Conservation (phyloP, 2,888 invertebrate species). For the Hyalella azteca region DNA sequence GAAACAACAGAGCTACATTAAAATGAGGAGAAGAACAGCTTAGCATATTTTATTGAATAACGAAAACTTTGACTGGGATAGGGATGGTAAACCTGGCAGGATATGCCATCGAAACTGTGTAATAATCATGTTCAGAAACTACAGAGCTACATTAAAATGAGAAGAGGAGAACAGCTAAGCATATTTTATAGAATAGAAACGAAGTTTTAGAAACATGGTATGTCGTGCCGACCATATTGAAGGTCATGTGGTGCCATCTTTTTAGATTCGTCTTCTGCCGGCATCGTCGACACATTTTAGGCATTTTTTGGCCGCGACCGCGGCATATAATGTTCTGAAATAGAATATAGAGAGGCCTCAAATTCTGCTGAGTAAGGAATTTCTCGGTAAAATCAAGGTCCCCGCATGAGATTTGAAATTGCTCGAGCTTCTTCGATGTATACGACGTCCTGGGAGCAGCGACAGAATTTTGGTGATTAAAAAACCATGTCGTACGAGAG, state of each 20-base stretch:
- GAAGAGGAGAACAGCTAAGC: too few species aligned
- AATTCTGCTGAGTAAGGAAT: constrained; percentile 10
- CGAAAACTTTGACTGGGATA: too few species aligned
- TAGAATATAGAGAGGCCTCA: constrained; percentile 29
- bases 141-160: too few species aligned
- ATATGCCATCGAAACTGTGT: too few species aligned
- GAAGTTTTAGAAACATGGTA: too few species aligned
- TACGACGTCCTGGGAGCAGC: background rate
- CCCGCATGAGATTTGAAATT: constrained; percentile 10
- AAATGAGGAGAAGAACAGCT: too few species aligned
- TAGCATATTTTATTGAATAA: too few species aligned
- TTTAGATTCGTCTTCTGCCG: background rate
- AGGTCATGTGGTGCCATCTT: background rate
- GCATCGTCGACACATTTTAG: constrained; percentile 16
- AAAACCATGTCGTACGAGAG: background rate
- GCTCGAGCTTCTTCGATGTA: constrained; percentile 4
- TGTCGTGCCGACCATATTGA: background rate
- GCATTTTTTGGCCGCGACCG: constrained; percentile 4
- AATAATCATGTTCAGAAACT: too few species aligned
- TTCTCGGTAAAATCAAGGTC: constrained; percentile 25
- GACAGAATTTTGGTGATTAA: constrained; percentile 4
- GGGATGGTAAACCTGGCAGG: too few species aligned
- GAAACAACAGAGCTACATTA: too few species aligned
- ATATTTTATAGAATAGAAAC: too few species aligned
- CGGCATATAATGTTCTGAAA: constrained; percentile 19